These are phyloP conservation scores for Drosophila picticornis DNA, from an alignment of 2,888 invertebrate species.

Conservation along the genomic window DNA sequence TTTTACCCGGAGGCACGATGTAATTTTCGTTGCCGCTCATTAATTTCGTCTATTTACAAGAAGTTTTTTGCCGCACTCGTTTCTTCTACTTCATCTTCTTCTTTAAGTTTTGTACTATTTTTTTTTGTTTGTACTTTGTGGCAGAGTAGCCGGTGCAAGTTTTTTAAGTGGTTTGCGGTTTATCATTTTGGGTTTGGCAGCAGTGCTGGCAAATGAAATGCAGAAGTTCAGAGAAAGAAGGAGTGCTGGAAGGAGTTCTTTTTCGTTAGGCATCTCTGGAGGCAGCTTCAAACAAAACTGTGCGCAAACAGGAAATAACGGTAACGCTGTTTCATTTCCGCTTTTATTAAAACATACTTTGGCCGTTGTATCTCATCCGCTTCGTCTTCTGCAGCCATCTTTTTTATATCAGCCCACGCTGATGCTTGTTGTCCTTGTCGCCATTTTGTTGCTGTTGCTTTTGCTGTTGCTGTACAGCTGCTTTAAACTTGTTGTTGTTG, in stretches of 20 bases:
- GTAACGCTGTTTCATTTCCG: constrained; percentile 81
- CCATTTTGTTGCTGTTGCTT: constrained; percentile 11
- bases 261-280: constrained; percentile 7
- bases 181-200: constrained; percentile 59
- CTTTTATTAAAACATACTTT: constrained; percentile 81
- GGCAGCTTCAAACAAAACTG: constrained; percentile 69
- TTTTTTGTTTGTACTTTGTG: background rate
- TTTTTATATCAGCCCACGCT: constrained; percentile 51
- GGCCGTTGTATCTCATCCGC: constrained; percentile 75
- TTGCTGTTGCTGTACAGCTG: constrained; percentile 14
- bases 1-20: constrained; percentile 16
- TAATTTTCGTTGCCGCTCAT: constrained; percentile 62
- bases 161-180: constrained; percentile 76
- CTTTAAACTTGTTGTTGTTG: constrained; percentile 2
- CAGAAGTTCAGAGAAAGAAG: constrained; percentile 44
- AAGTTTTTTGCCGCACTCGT: constrained; percentile 49
- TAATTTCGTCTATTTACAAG: constrained; percentile 75
- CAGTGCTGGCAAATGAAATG: constrained; percentile 48
- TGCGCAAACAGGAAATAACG: constrained; percentile 78
- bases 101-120: background rate
- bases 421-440: constrained; percentile 28
- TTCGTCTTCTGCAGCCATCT: constrained; percentile 46
- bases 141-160: constrained; percentile 50
- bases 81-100: background rate
- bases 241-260: background rate